Conservation (phyloP, 2,797 vertebrate genomes). For the Distichodus sexfasciatus region DNA sequence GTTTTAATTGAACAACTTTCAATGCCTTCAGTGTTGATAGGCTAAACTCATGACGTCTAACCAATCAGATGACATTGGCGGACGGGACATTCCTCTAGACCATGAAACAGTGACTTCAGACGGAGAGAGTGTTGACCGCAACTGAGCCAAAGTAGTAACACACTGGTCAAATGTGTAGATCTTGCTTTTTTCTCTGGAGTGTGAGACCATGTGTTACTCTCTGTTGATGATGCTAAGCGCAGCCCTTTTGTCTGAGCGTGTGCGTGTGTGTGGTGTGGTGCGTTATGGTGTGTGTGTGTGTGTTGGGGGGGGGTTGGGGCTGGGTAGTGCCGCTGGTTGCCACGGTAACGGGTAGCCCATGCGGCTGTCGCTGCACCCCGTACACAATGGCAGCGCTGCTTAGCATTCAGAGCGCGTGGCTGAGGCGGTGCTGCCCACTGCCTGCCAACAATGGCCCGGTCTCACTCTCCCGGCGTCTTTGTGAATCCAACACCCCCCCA, state of each 20-base stretch:
- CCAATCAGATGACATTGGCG: too few relatives aligned
- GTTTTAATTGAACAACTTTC: too few relatives aligned
- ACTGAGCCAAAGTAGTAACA: too few relatives aligned
- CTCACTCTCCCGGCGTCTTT: conserved; percentile 60
- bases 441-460: conserved; percentile 79
- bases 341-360: conserved; percentile 72
- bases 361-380: conserved; percentile 65
- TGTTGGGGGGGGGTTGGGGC: not conserved
- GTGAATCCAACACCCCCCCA: too few relatives aligned
- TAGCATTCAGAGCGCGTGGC: conserved; percentile 77
- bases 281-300: conserved; percentile 21
- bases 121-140: too few relatives aligned
- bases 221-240: conserved; percentile 37
- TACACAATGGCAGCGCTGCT: conserved; percentile 78
- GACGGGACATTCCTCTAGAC: too few relatives aligned
- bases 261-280: conserved; percentile 1
- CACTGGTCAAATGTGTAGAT: too few relatives aligned
- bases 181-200: not conserved
- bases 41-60: too few relatives aligned
- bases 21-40: too few relatives aligned
- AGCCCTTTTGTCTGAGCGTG: conserved; percentile 28
- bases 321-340: conserved; percentile 64
- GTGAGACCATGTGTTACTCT: conserved; percentile 28
- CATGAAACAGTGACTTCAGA: too few relatives aligned
- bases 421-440: conserved; percentile 77